Evolutionary conservation across 2,113 vertebrate species (phyloP), one percentile per base, ranked within the genome.

Genomic region (Pollachius pollachius): DNA sequence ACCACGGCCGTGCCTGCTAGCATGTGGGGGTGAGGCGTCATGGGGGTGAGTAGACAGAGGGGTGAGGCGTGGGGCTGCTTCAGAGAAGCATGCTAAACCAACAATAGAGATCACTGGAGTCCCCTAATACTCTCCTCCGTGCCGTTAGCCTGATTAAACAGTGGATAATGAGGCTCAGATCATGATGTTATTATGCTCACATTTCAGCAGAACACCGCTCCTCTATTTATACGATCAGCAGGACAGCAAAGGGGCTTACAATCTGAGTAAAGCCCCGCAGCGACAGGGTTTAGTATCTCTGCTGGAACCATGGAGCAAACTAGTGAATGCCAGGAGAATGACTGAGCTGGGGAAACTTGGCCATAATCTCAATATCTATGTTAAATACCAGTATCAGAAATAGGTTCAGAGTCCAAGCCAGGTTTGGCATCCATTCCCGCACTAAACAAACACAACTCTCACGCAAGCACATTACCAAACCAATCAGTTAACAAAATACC

Each of bases 161-260:
- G 75, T 30, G 60, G 67, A 58, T 71, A 30, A 72, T 64, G 56
- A 77, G 23, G 62, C 25, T 76, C 37, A 59, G 56, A 71, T 77
- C 74, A 82, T 67, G 61, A 62, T 52, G 8, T 67, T 78, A 58
- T 54, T 69, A 60, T 23, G 58, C 17, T 64, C 64, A 76, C 81
- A 69, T 16, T 57, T 48, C 6, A 79, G 67, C 52, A 54, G 25
- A 65, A 66, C 27, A 1, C 0, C 58, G 13, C 65, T 57, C 54
- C 9, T 57, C 67, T 87, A 81, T 80, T 81, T 77, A 79, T 81
- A 81, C 57, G 21, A 72, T 70, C 23, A 64, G 67, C 23, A 0
- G 9, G 66, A 72, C 1, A 58, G 48, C 25, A 16, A n/a, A 68
- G 65, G 11, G 11, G 41, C 41, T 48, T 48, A 7, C 41, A 72